These are phyloP conservation scores for Brienomyrus longianalis DNA, from an alignment of 2,113 vertebrate species.

Conservation along the genomic window DNA sequence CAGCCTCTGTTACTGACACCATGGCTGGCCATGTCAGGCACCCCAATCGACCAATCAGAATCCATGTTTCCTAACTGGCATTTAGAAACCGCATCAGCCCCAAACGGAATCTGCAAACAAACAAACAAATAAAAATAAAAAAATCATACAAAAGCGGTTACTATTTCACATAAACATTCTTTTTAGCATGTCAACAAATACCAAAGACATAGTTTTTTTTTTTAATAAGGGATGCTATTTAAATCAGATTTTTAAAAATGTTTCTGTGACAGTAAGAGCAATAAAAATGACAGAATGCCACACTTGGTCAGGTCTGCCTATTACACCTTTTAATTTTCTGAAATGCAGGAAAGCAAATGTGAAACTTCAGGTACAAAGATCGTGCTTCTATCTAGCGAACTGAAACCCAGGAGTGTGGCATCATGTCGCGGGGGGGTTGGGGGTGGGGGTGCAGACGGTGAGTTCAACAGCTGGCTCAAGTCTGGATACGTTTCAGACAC, in stretches of 20 bases:
- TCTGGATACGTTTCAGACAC: constrained; percentile 64
- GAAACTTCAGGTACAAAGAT: background rate
- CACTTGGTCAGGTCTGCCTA: background rate
- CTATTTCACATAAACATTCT: background rate
- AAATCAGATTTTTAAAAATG: background rate
- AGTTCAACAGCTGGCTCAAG: constrained; percentile 65
- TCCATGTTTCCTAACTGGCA: background rate
- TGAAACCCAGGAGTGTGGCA: background rate
- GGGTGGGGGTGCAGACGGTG: constrained; percentile 25
- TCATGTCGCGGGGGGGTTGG: background rate
- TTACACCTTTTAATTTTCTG: background rate
- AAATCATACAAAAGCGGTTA: constrained; percentile 10
- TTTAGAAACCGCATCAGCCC: constrained; percentile 1
- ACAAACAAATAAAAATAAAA: constrained; percentile 26
- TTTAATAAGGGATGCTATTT: background rate
- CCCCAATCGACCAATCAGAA: constrained; percentile 18
- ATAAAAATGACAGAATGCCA: background rate
- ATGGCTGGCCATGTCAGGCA: constrained; percentile 37
- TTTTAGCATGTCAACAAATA: background rate
- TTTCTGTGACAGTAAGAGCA: background rate
- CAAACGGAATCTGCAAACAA: constrained; percentile 39
- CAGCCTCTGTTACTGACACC: constrained; percentile 41
- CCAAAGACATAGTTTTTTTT: background rate
- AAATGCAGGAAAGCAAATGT: background rate
- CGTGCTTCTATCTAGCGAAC: background rate